Evolutionary conservation across 2,888 invertebrate genomes (phyloP), one percentile per base, ranked within the genome.

Genomic region (Scaptodrosophila latifasciaeformis): DNA sequence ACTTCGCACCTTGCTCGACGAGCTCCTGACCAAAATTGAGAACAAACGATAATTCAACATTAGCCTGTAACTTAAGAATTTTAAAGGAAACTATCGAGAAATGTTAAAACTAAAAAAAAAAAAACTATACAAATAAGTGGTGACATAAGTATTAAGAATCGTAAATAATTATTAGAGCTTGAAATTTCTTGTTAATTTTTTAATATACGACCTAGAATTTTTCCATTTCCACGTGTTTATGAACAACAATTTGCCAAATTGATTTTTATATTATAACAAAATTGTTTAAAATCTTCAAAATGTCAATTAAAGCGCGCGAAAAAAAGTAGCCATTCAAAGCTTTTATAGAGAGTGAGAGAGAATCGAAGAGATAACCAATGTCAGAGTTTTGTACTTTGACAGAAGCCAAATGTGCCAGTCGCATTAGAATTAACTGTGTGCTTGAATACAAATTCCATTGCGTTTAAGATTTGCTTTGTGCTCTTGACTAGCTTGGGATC

Each of bases 1-100:
- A 52, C 54, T 86, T 6, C 67, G 77, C 44, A 71, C 69, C 3
- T 54, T 85, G 2, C 69, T 85, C 13, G 84, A 84, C 34, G 80
- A 84, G 13, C 60, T 83, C 10, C 68, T 84, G 19, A 61, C 57
- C 2, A 83, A 83, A 48, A 70, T 85, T 24, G 70, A 78, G 39
- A 82, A 69, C 53, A 62, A 67, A 34, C 7, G 13, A 12, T 56
- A 62, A 12, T 61, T 61, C 10, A 10, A 21, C 3, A 29, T 45
- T 7, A 6, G 37, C 19, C 12, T 35, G 29, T 37, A 37, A 17
- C 18, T 34, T 27, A 24, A 17, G 27, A 37, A 4, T 2, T 4
- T 37, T 13, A n/a, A 2, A 30, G 1, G 12, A 5, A 10, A 1
- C 12, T n/a, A 30, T 2, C 30, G 10, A 30, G 10, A 30, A 3